A percentile compares a stretch with the other conserved stretches of the same genome.
phyloP scores from a whole-genome alignment of 2,797 vertebrate genomes.

The Tauraco hartlaubi region DNA sequence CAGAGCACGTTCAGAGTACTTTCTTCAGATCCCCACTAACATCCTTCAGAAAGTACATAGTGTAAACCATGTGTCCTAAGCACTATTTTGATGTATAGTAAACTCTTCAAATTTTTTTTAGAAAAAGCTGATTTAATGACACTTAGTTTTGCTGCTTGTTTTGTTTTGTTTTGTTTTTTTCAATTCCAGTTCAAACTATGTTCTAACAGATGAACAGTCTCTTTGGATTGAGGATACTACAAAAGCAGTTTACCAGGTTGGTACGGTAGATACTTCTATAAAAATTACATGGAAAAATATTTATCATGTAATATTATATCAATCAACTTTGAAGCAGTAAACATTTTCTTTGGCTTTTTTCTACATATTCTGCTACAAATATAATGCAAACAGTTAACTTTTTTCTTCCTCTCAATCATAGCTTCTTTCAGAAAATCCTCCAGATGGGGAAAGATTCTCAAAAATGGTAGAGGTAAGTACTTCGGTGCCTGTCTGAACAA shows the following conservation, averaged over 20 bases:
- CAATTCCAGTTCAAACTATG: constrained; percentile 88
- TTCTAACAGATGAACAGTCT: constrained; percentile 94
- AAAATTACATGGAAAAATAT: neutral
- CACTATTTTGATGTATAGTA: neutral
- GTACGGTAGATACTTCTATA: constrained; percentile 51
- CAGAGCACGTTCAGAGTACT: neutral
- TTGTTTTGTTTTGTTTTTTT: neutral
- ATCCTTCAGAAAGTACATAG: neutral
- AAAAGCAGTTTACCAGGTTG: constrained; percentile 96
- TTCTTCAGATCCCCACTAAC: neutral
- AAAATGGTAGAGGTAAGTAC: constrained; percentile 93
- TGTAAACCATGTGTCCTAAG: neutral
- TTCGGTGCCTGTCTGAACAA: neutral
- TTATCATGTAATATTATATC: neutral
- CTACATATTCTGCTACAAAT: neutral
- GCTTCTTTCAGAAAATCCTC: constrained; percentile 95
- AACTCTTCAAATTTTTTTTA: neutral
- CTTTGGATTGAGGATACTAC: constrained; percentile 98
- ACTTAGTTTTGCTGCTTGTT: neutral
- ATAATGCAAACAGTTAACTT: constrained; percentile 45
- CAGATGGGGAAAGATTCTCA: constrained; percentile 94
- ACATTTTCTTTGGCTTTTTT: neutral
- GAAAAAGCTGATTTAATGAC: neutral
- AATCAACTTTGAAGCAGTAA: neutral
- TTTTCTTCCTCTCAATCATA: constrained; percentile 72